Evolutionary conservation across 2,113 vertebrate genomes (phyloP).

Genomic region (Ursus arctos): DNA sequence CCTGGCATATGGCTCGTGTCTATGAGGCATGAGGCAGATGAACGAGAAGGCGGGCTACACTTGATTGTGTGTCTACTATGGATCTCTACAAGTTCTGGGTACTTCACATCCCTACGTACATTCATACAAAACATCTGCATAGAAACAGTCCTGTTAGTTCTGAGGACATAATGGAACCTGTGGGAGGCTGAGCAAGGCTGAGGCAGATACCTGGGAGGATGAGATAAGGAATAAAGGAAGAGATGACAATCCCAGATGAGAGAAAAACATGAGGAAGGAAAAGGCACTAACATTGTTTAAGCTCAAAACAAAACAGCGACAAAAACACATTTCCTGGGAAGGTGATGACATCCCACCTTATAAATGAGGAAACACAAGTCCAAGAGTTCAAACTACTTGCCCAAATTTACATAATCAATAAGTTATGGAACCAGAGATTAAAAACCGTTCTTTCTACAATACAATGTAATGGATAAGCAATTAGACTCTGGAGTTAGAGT

Average conservation of each 20-base stretch:
- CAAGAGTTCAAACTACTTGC: slow-evolving; percentile 2
- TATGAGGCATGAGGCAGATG: background rate
- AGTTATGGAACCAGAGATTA: background rate
- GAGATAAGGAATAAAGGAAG: slow-evolving; percentile 55
- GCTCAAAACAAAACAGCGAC: background rate
- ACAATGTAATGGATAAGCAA: background rate
- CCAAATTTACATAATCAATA: background rate
- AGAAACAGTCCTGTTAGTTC: background rate
- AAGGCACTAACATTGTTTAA: slow-evolving; percentile 27
- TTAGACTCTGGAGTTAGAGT: background rate
- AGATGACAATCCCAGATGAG: background rate
- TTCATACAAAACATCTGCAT: background rate
- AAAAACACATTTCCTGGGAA: background rate
- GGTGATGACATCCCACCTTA: background rate
- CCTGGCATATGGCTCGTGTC: background rate
- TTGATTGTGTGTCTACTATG: background rate
- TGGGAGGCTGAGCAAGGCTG: background rate
- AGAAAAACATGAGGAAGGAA: background rate
- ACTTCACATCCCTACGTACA: background rate
- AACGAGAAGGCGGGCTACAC: background rate
- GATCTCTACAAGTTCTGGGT: background rate
- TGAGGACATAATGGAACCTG: background rate
- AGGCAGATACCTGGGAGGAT: background rate
- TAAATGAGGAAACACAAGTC: background rate
- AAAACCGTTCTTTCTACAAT: background rate